A percentile compares a stretch with the other conserved stretches of the same genome.
These are phyloP conservation scores for Hemicentrotus pulcherrimus DNA, from an alignment of 35 echinoderm and acorn worm genomes.

Conservation along the genomic window DNA sequence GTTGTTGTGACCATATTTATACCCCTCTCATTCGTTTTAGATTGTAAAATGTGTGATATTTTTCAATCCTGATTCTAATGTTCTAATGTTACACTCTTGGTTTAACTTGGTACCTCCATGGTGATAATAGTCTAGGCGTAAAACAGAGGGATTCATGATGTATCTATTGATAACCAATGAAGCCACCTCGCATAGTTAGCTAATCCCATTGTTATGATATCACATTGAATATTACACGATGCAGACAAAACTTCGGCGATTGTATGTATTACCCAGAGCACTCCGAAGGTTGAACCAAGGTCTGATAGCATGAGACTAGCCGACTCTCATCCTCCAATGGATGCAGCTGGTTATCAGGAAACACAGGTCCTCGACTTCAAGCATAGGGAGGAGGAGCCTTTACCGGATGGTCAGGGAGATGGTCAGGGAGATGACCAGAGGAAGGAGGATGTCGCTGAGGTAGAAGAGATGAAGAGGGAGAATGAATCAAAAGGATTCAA, in stretches of 20 bases:
- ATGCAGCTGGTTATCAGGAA: background rate
- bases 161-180: too few species aligned
- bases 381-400: background rate
- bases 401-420: background rate
- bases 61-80: too few species aligned
- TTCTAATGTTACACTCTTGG: too few species aligned
- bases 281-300: background rate
- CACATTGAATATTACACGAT: background rate
- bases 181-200: too few species aligned
- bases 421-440: background rate
- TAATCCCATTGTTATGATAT: too few species aligned
- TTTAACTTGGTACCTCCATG: too few species aligned
- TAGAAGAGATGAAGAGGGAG: background rate
- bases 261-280: background rate
- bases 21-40: too few species aligned
- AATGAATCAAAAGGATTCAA: background rate
- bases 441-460: background rate
- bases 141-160: too few species aligned
- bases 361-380: background rate
- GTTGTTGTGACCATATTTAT: too few species aligned
- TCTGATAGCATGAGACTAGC: background rate
- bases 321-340: background rate
- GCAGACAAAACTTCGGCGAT: background rate
- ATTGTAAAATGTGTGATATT: too few species aligned
- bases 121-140: too few species aligned